Percentiles rank a stretch among this genome's conserved stretches.
Conservation (phyloP, 2,113 vertebrate genomes). For the Aldabrachelys gigantea region DNA sequence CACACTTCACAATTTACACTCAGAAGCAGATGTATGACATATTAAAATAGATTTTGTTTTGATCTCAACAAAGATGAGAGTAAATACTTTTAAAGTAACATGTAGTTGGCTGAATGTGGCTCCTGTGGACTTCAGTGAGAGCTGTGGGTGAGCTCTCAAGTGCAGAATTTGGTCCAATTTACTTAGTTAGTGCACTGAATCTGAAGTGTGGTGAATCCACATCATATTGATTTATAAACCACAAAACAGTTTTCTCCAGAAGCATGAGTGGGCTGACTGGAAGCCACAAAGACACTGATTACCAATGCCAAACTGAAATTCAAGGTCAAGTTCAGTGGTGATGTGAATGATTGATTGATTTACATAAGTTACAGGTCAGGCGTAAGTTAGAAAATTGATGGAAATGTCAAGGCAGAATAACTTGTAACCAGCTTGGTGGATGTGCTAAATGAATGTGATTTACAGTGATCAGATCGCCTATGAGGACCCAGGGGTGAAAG, state of each 20-base stretch:
- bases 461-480: accelerated
- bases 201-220: background rate
- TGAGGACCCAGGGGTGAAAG: background rate
- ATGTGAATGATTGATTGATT: background rate
- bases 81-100: constrained; percentile 42
- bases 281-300: background rate
- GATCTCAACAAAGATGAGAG: background rate
- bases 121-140: constrained; percentile 73
- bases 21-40: constrained; percentile 48
- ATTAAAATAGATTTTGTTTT: constrained; percentile 28
- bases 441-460: background rate
- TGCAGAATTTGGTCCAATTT: constrained; percentile 54
- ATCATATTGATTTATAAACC: background rate
- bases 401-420: constrained; percentile 24
- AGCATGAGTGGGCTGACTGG: background rate
- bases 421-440: background rate
- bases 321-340: constrained; percentile 26
- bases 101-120: constrained; percentile 48
- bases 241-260: background rate
- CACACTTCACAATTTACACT: background rate
- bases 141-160: constrained; percentile 42
- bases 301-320: background rate
- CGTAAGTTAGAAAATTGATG: background rate
- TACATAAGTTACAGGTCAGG: background rate
- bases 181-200: background rate